Evolutionary conservation across 1,140 invertebrate species (phyloP).

Genomic region (Venturia canescens): DNA sequence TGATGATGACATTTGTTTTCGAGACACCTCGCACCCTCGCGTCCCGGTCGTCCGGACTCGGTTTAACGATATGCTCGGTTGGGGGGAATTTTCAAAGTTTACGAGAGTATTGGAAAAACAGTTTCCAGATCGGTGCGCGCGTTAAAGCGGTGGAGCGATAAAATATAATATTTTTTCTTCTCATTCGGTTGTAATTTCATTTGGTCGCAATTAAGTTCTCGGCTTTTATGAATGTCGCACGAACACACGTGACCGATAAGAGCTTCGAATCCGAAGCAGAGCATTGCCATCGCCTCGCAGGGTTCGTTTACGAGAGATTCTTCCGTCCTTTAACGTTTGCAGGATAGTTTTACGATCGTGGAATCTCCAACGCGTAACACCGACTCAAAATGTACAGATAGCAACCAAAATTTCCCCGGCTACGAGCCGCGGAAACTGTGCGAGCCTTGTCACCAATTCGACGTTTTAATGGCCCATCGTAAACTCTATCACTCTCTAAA

Average conservation of each 20-base stretch:
- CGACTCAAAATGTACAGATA: neutral
- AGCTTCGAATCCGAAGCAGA: neutral
- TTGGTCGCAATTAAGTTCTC: neutral
- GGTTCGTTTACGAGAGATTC: slow-evolving; percentile 27
- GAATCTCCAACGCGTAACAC: slow-evolving; percentile 10
- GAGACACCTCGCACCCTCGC: neutral
- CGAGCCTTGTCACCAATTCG: neutral
- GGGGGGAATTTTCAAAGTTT: neutral
- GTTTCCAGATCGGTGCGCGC: no score
- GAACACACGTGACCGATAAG: slow-evolving; percentile 3
- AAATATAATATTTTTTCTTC: slow-evolving; percentile 20
- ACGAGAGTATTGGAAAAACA: neutral
- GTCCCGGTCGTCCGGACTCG: neutral
- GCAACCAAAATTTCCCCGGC: no score
- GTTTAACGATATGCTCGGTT: neutral
- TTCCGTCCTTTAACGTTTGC: slow-evolving; percentile 20
- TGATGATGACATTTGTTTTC: slow-evolving; percentile 5
- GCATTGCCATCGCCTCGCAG: neutral
- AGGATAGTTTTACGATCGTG: slow-evolving; percentile 11
- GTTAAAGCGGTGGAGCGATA: neutral
- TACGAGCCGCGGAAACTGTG: no score
- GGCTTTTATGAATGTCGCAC: neutral
- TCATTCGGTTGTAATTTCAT: neutral
- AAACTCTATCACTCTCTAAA: neutral
- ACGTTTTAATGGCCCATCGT: slow-evolving; percentile 20